Evolutionary conservation across 2,113 vertebrate genomes (phyloP), one percentile per base, ranked within the genome.

Genomic region (Hiodon alosoides): DNA sequence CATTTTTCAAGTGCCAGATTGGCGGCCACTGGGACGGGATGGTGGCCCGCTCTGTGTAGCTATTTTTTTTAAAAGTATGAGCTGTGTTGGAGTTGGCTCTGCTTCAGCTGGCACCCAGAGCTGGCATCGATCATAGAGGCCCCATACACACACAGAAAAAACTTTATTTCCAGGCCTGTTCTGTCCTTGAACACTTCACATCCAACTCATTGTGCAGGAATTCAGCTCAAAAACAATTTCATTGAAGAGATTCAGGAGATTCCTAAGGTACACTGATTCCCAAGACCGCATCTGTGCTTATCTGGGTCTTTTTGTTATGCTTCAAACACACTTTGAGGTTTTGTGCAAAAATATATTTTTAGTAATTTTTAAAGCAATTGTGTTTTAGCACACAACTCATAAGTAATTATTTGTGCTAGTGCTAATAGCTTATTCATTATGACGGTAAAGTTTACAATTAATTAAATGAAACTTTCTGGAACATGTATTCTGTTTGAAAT

Each of bases 1-100:
- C 54, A 75, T 75, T 75, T 75, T 60, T 75, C 72, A 75, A 75
- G 73, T 67, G 73, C 53, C 52, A 67, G 31, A 17, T 68, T 67
- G 31, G 54, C 65, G 3, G 47, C 73, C 67, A 64, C 65, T 75
- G 54, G 65, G 73, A 54, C 14, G 4, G 13, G 31, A 58, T 13
- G 14, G 65, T 65, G 2, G 54, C 65, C 1, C 47, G 11, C 55
- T 64, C 71, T 47, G 17, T 64, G 14, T 59, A 16, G 52, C 17
- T 67, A 57, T 67, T 75, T 75, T 47, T 75, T 75, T 53, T 52
- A 13, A 5, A 57, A 53, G 46, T 65, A 54, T 65, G n/a, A 31
- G 61, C 31, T 14, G 11, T 5, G 65, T 59, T 75, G 57, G 53
- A 46, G 46, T 67, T 75, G 65, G 53, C 65, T 64, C 3, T n/a